Conservation (phyloP, 2,797 vertebrate genomes). For the Margarornis squamiger region DNA sequence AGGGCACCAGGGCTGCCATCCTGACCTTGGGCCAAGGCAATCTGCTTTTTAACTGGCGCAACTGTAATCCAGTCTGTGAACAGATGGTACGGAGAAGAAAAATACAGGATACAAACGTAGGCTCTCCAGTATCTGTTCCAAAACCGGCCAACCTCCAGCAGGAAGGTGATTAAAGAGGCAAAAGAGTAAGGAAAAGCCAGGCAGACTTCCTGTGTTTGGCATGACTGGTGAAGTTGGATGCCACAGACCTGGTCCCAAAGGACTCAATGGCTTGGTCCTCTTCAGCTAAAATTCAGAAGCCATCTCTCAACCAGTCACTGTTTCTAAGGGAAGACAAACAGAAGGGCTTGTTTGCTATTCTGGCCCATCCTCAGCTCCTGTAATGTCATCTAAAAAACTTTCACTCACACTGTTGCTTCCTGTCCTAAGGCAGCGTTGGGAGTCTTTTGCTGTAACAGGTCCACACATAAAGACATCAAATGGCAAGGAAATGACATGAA, state of each 20-base stretch:
- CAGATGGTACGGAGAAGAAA: conserved; percentile 67
- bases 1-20: conserved; percentile 9
- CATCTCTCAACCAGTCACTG: not conserved
- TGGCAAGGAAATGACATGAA: not conserved
- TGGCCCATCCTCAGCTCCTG: not conserved
- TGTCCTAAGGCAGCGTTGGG: not conserved
- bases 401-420: not conserved
- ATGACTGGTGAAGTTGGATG: not conserved
- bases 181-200: conserved; percentile 13
- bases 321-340: not conserved
- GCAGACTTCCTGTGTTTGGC: not conserved
- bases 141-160: conserved; percentile 65
- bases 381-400: not conserved
- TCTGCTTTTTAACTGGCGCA: conserved; percentile 73
- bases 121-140: conserved; percentile 32
- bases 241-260: not conserved
- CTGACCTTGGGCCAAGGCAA: conserved; percentile 72
- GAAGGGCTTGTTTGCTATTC: not conserved
- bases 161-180: conserved; percentile 3
- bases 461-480: not conserved
- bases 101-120: conserved; percentile 35
- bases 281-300: not conserved
- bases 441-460: not conserved
- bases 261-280: not conserved
- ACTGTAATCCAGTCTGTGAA: conserved; percentile 69